Evolutionary conservation across 2,797 vertebrate genomes (phyloP), one percentile per base, ranked within the genome.

Genomic region (Pithecia hirsuta): DNA sequence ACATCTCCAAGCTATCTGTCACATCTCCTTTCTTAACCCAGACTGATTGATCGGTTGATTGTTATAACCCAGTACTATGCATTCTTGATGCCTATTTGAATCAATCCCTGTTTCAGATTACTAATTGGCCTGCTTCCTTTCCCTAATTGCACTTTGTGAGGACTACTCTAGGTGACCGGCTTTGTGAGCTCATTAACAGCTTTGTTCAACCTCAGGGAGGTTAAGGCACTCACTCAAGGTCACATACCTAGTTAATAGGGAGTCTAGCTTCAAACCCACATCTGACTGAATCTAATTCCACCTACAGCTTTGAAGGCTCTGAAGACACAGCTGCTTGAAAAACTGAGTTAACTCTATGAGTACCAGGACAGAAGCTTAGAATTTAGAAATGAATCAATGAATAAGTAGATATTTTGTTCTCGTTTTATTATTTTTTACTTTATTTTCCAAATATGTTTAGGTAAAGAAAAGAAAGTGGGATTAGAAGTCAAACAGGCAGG

Each of bases 161-260:
- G 61, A 95, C 59, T 36, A 75, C 57, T 93, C 30, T 67, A 55
- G 44, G 85, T 59, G 17, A 91, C 33, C 48, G 74, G 36, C 41
- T 89, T n/a, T 94, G 78, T 75, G 72, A 96, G 82, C 33, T 96
- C 97, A 97, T 96, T 97, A 96, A 64, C 24, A 96, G 88, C 48
- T 97, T 96, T 97, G 84, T 96, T 93, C 67, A 95, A 70, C 85
- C 85, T 83, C 85, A 72, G 67, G 81, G 74, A 92, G 48, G 84
- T 92, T 59, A 82, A 86, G 19, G 7, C 10, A 88, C 64, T 52
- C 88, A 92, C 24, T 94, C 57, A 91, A 97, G 95, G 95, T 97
- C 96, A 92, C 15, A 95, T 4, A 80, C 50, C 79, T 88, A 52
- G n/a, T 91, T 87, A 95, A 85, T 57, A 36, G 59, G 52, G 64